Base-by-base conservation (phyloP, 2,888 invertebrate species). In the Polietes domitor region DNA sequence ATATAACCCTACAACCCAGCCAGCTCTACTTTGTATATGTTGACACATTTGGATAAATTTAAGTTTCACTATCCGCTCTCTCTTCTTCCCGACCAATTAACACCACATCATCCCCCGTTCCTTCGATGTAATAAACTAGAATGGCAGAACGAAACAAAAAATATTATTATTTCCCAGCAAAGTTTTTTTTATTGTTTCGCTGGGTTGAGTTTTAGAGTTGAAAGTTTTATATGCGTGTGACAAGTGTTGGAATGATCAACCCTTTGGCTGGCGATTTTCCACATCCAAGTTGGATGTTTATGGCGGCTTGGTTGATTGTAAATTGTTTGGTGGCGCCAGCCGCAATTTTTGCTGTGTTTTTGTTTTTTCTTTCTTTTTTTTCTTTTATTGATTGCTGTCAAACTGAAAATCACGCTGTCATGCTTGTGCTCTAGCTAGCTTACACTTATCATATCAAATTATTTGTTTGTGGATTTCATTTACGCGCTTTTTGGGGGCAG, bases 11-110 rank as follows among this genome's bases (percentile, higher is more conserved):
- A 41, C 68, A 12, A 58, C 9, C 26, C 24, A 47, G n/a, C n/a
- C 26, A 17, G 2, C 47, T 70, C 26, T 26, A 24, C 10, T n/a
- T 7, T 47, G 26, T 70, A 50, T 17, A 47, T 32, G 47, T 81
- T 65, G 72, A 73, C 81, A 80, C 47, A 32, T 43, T 55, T n/a
- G 70, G 10, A 15, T 68, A 15, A 41, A 41, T 65, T 37, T 47
- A 47, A 47, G 47, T 47, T 47, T n/a, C n/a, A 7, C 53, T 17
- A 5, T 53, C 21, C 53, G 19, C 26, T 26, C 24, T 58, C 24
- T 68, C 21, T 37, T 37, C 10, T 9, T 37, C 7, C 37, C 47
- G 9, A 68, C 7, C 68, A 68, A 37, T 10, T 55, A 55, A 3
- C n/a, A n/a, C 58, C 24, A 58, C 24, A 21, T 12, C 10, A 5